Percentiles rank a stretch among this genome's conserved stretches.
These are phyloP conservation scores for Periparus ater DNA, from an alignment of 2,797 vertebrate genomes.

Conservation along the genomic window DNA sequence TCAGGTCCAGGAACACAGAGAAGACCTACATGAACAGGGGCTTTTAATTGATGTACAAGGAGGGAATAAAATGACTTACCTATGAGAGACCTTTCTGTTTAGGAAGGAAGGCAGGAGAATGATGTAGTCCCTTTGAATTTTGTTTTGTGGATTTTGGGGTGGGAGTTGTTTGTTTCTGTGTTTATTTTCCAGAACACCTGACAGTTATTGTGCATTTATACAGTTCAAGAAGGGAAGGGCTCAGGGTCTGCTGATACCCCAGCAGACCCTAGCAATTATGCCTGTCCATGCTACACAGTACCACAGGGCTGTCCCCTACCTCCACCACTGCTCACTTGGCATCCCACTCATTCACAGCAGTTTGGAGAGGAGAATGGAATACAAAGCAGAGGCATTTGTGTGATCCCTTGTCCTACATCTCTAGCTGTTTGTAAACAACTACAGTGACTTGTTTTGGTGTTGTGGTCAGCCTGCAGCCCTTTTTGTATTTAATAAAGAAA, in stretches of 20 bases:
- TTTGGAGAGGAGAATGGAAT: slow-evolving; percentile 45
- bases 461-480: slow-evolving; percentile 45
- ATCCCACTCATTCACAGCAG: background rate
- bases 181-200: slow-evolving; percentile 57
- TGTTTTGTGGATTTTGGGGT: slow-evolving; percentile 41
- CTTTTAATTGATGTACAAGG: slow-evolving; percentile 16
- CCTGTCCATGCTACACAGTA: background rate
- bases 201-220: slow-evolving; percentile 26
- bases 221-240: slow-evolving; percentile 43
- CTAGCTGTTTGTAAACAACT: slow-evolving; percentile 40
- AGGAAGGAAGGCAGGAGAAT: slow-evolving; percentile 49
- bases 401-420: background rate
- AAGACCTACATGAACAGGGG: slow-evolving; percentile 64
- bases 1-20: slow-evolving; percentile 65
- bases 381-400: slow-evolving; percentile 30
- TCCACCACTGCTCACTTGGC: slow-evolving; percentile 27
- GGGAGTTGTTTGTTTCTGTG: slow-evolving; percentile 42
- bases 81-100: slow-evolving; percentile 13
- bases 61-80: slow-evolving; percentile 21
- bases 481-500: slow-evolving; percentile 65
- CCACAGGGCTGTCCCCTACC: slow-evolving; percentile 29
- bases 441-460: slow-evolving; percentile 4
- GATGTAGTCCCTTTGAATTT: slow-evolving; percentile 20
- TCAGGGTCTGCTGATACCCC: background rate
- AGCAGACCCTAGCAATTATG: background rate